These are phyloP conservation scores for Ornithoptera priamus DNA, from an alignment of 2,888 invertebrate genomes.

Conservation along the genomic window DNA sequence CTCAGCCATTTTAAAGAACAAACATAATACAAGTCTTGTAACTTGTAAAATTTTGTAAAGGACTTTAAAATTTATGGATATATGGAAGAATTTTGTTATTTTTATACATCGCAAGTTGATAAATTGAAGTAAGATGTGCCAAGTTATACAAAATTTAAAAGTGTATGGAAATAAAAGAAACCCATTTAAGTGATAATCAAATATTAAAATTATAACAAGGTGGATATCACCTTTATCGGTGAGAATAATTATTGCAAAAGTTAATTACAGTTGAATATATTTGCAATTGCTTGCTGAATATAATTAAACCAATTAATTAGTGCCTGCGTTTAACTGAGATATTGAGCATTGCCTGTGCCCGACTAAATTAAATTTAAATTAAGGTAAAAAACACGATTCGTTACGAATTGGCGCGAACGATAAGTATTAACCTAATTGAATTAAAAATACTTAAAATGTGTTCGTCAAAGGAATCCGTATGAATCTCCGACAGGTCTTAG, in stretches of 20 bases:
- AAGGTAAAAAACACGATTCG: not conserved
- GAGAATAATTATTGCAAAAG: not conserved
- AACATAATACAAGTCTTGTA: too few species aligned
- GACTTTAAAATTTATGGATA: too few species aligned
- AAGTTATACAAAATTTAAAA: not conserved
- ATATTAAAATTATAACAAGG: not conserved
- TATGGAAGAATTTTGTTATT: too few species aligned
- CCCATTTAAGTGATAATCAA: not conserved
- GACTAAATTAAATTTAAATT: conserved; percentile 5
- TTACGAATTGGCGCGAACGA: not conserved
- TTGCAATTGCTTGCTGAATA: not conserved
- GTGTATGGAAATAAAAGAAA: not conserved
- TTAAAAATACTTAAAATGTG: conserved; percentile 3
- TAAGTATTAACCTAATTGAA: conserved; percentile 2
- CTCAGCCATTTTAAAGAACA: too few species aligned
- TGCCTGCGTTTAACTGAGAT: conserved; percentile 3
- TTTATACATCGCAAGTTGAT: too few species aligned
- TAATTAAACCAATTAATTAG: conserved; percentile 14
- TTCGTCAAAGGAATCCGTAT: conserved; percentile 11
- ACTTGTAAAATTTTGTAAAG: too few species aligned
- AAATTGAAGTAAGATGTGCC: too few species aligned
- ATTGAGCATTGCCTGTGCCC: not conserved
- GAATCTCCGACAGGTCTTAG: conserved; percentile 10
- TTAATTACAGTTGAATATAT: conserved; percentile 1
- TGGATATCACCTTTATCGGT: conserved; percentile 1